Conservation (phyloP, 2,113 vertebrate genomes). For the Peromyscus maniculatus region DNA sequence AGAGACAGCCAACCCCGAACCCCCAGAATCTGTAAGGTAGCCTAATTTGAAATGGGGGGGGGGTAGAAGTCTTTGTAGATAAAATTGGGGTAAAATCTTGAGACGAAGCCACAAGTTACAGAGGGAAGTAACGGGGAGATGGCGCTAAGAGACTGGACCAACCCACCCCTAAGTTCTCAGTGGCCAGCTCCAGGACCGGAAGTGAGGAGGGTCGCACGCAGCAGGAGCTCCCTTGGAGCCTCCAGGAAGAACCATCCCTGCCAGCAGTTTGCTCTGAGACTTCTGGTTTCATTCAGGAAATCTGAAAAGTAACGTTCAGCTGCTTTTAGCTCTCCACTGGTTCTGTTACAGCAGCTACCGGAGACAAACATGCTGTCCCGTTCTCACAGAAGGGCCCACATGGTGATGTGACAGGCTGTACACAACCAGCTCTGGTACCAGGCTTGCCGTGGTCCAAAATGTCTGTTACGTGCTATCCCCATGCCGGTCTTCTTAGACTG, state of each 20-base stretch:
- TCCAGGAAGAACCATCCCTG: neutral
- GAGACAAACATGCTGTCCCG: neutral
- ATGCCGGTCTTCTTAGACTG: neutral
- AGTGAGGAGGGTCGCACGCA: too few species aligned
- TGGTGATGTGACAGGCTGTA: too few species aligned
- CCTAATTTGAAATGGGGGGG: neutral
- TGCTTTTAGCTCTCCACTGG: neutral
- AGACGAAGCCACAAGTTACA: neutral
- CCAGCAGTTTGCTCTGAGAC: neutral
- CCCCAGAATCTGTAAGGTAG: neutral
- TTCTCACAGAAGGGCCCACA: neutral
- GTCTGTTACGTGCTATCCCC: neutral
- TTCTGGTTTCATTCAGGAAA: neutral
- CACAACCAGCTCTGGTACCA: neutral
- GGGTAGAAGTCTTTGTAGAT: neutral
- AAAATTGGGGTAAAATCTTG: neutral
- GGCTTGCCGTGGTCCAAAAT: neutral
- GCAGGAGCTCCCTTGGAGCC: neutral
- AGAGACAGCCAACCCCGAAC: neutral
- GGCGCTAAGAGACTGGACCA: neutral
- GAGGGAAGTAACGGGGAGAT: neutral
- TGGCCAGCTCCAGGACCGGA: neutral
- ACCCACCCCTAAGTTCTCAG: rapidly evolving
- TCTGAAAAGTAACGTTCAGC: neutral
- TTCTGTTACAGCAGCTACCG: neutral